Percentiles rank a stretch among this genome's conserved stretches.
phyloP scores from a whole-genome alignment of 2,888 invertebrate species.

The Epistrophella euchroma region DNA sequence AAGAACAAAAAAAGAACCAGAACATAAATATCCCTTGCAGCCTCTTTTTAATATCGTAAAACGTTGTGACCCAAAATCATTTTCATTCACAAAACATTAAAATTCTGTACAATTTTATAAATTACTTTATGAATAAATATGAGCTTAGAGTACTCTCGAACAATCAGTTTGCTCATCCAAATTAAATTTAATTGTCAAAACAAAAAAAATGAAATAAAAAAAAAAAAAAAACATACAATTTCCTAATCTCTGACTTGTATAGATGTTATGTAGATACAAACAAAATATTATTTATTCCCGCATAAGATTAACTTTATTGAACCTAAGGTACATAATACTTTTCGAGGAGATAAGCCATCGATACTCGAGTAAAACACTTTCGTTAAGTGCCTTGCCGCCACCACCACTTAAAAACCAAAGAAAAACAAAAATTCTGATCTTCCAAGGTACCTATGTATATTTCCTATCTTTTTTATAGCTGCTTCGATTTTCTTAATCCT shows the following conservation, averaged over 20 bases:
- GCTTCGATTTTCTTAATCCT: conserved; percentile 33
- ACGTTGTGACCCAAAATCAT: not conserved
- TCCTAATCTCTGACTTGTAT: conserved; percentile 16
- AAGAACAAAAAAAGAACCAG: no score
- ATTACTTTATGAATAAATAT: conserved; percentile 5
- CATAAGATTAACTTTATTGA: conserved; percentile 16
- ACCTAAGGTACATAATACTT: conserved; percentile 6
- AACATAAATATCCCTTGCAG: no score
- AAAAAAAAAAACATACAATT: conserved; percentile 11
- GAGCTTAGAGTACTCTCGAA: not conserved
- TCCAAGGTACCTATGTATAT: conserved; percentile 16
- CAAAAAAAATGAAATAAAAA: not conserved
- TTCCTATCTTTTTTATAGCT: not conserved
- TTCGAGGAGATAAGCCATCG: conserved; percentile 28
- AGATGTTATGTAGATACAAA: conserved; percentile 1
- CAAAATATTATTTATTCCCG: not conserved
- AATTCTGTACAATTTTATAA: not conserved
- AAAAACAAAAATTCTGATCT: conserved; percentile 22
- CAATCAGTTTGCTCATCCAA: not conserved
- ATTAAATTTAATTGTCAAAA: conserved; percentile 3
- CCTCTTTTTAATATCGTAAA: no score
- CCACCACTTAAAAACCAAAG: conserved; percentile 5
- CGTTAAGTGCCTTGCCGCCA: conserved; percentile 39
- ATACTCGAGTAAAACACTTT: conserved; percentile 41
- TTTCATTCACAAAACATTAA: not conserved